Percentiles rank a stretch among this genome's conserved stretches.
These are phyloP conservation scores for Artemisiospiza belli DNA, from an alignment of 2,113 vertebrate genomes.

Conservation along the genomic window DNA sequence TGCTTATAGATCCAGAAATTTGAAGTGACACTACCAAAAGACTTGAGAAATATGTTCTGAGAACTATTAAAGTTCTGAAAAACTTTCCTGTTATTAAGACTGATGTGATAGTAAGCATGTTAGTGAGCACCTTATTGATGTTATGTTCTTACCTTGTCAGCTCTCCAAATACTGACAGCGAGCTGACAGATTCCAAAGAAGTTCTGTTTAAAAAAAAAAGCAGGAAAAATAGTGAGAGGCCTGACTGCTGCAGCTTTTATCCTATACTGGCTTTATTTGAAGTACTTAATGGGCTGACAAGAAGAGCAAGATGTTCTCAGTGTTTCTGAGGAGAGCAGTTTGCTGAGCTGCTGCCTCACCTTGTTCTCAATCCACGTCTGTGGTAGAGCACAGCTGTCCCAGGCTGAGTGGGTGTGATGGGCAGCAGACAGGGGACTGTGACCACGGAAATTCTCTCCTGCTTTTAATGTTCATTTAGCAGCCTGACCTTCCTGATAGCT, in stretches of 20 bases:
- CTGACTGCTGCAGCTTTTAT: not conserved
- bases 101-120: not conserved
- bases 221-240: not conserved
- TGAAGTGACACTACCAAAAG: not conserved
- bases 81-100: not conserved
- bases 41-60: not conserved
- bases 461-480: not conserved
- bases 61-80: not conserved
- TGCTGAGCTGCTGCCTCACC: not conserved
- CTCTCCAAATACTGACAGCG: not conserved
- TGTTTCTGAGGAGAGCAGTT: not conserved
- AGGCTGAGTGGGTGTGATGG: not conserved
- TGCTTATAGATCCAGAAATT: not conserved
- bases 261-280: not conserved
- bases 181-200: not conserved
- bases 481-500: not conserved
- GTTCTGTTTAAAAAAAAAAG: not conserved
- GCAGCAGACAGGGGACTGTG: not conserved
- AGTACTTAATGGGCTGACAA: not conserved
- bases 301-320: not conserved
- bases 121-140: not conserved
- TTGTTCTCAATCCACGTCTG: accelerated
- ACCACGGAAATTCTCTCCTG: not conserved
- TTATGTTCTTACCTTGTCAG: not conserved
- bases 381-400: not conserved